These are phyloP conservation scores for Drosophila planitibia DNA, from an alignment of 2,888 invertebrate species.

Conservation along the genomic window DNA sequence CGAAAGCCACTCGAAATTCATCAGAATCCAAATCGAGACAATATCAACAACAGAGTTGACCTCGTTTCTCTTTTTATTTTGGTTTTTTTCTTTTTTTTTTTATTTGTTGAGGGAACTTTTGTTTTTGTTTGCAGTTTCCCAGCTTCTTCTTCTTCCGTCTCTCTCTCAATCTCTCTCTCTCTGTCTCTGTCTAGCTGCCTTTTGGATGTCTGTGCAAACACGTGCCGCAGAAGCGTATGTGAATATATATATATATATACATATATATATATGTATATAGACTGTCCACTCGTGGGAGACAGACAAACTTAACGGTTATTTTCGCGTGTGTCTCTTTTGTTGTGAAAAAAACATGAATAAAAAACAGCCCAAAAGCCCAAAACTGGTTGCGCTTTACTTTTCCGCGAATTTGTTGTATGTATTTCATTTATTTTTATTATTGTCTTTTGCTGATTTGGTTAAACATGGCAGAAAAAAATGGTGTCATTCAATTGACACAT, in stretches of 20 bases:
- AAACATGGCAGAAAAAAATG: constrained; percentile 41
- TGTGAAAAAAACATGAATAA: constrained; percentile 35
- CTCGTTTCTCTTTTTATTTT: constrained; percentile 44
- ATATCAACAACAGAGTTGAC: constrained; percentile 44
- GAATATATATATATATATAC: constrained; percentile 14
- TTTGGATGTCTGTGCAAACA: constrained; percentile 47
- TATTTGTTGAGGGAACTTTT: constrained; percentile 46
- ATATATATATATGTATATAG: constrained; percentile 3
- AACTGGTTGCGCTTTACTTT: constrained; percentile 62
- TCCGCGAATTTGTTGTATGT: constrained; percentile 52
- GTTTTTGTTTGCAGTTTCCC: constrained; percentile 61
- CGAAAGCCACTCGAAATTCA: constrained; percentile 42
- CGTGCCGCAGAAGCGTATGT: constrained; percentile 41
- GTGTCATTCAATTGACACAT: constrained; percentile 70
- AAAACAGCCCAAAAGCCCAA: constrained; percentile 32
- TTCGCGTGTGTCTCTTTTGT: constrained; percentile 27
- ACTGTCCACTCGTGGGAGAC: constrained; percentile 25
- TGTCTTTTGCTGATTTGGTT: constrained; percentile 62
- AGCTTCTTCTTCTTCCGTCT: constrained; percentile 21
- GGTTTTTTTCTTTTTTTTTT: not conserved
- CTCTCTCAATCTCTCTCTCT: constrained; percentile 4
- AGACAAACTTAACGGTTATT: constrained; percentile 61
- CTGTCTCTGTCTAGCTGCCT: constrained; percentile 10
- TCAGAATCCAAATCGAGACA: constrained; percentile 30
- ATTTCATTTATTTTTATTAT: constrained; percentile 21